Conservation (phyloP, 2,797 vertebrate species). For the Craterocephalus amniculus region DNA sequence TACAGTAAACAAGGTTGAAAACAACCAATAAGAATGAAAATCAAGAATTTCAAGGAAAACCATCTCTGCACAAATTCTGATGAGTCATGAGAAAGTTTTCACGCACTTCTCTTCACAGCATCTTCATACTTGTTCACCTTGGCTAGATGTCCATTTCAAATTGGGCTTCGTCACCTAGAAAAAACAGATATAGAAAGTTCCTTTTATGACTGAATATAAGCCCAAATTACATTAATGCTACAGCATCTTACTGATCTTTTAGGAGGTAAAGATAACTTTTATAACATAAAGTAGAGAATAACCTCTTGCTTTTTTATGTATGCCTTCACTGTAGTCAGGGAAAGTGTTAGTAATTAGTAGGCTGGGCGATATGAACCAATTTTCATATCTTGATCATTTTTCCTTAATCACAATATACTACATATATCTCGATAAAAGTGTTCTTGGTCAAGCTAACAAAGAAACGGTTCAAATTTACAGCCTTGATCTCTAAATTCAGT, state of each 20-base stretch:
- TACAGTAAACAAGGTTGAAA: slow-evolving; percentile 41
- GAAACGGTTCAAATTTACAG: too few relatives aligned
- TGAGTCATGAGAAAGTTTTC: slow-evolving; percentile 12
- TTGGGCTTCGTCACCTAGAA: slow-evolving; percentile 81
- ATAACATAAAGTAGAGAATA: background rate
- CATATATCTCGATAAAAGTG: too few relatives aligned
- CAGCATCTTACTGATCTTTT: background rate
- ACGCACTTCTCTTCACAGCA: slow-evolving; percentile 46
- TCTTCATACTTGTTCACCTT: slow-evolving; percentile 11
- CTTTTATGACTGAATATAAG: background rate
- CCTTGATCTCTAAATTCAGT: too few relatives aligned
- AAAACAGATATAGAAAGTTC: slow-evolving; percentile 19
- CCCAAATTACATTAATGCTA: background rate
- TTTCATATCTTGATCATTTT: too few relatives aligned
- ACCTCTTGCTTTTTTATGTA: background rate
- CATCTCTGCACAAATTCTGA: slow-evolving; percentile 39
- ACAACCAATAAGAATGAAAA: slow-evolving; percentile 23
- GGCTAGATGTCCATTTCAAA: slow-evolving; percentile 86
- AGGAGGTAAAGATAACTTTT: background rate
- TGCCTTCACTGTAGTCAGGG: too few relatives aligned
- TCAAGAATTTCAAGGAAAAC: too few relatives aligned
- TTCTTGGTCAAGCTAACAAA: too few relatives aligned
- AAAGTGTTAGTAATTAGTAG: too few relatives aligned
- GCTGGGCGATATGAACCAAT: too few relatives aligned
- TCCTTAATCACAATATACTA: too few relatives aligned